Percentiles rank a stretch among this genome's conserved stretches.
Conservation (phyloP, 53 echinoderm and acorn worm genomes). For the Holothuria leucospilota region DNA sequence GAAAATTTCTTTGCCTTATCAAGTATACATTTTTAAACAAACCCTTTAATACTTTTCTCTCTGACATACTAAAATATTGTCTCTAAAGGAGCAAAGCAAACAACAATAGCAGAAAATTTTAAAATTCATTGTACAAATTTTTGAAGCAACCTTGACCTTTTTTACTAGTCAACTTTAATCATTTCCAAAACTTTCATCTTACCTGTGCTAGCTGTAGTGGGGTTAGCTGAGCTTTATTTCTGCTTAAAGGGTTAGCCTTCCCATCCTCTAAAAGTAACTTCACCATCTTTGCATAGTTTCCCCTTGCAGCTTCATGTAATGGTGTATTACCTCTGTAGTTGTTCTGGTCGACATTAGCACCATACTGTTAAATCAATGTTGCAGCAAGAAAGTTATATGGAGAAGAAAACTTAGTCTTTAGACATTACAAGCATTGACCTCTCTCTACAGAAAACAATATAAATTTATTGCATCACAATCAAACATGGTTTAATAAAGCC, state of each 20-base stretch:
- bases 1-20: no score
- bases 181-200: not conserved
- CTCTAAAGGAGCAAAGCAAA: no score
- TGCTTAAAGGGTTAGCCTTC: slow-evolving; percentile 76
- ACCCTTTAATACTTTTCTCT: no score
- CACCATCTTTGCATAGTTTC: slow-evolving; percentile 75
- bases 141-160: no score
- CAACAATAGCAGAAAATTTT: no score
- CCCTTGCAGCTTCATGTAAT: slow-evolving; percentile 92
- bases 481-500: not conserved
- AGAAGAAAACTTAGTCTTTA: not conserved
- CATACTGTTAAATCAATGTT: slow-evolving; percentile 57
- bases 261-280: slow-evolving; percentile 70
- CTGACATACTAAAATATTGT: no score
- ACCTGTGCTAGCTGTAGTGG: slow-evolving; percentile 95
- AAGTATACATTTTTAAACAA: no score
- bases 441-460: no score
- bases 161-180: no score
- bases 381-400: not conserved
- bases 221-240: slow-evolving; percentile 96
- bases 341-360: slow-evolving; percentile 91
- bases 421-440: not conserved
- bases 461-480: not conserved
- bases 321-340: slow-evolving; percentile 95
- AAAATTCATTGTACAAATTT: no score